Evolutionary conservation across 2,113 vertebrate genomes (phyloP), one percentile per base, ranked within the genome.

Genomic region (Crotophaga sulcirostris): DNA sequence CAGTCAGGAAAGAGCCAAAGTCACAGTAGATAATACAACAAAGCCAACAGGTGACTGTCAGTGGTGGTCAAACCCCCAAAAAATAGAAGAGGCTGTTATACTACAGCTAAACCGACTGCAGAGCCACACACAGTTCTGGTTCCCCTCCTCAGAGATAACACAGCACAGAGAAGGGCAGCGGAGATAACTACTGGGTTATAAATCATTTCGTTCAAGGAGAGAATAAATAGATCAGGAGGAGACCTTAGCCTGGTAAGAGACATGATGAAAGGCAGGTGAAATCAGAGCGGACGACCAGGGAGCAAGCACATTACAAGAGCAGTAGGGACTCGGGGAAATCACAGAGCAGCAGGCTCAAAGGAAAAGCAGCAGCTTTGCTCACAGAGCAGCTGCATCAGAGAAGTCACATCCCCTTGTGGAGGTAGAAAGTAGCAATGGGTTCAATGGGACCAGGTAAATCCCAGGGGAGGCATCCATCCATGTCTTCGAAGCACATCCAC

Each of bases 351-450:
- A 47, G 81, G 70, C 82, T 67, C 73, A 24, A 7, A 76, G 80
- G 28, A 25, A 1, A 36, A 75, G 74, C 92, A 70, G 64, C 4
- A 0, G 3, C 58, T 13, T 36, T 56, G 14, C 84, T 4, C 83
- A 42, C 9, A 9, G 15, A 52, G 68, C 59, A 55, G 40, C 68
- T 33, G 29, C 55, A 19, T 0, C n/a, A 7, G 64, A 54, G 40
- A n/a, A 11, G 7, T 40, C 55, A 13, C 59, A 13, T 24, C 68
- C 42, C 54, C 45, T 3, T 1, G 5, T 0, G 2, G 38, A 33
- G 29, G 80, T 52, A 87, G 25, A 47, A 87, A 64, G 47, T 0
- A 11, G 33, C 49, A 8, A 5, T 0, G 20, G 44, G 15, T 20
- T n/a, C 38, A 8, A 13, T 34, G 38, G 40, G 31, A 66, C 26